Conservation (phyloP, 2,797 vertebrate species). For the Calcarius lapponicus region DNA sequence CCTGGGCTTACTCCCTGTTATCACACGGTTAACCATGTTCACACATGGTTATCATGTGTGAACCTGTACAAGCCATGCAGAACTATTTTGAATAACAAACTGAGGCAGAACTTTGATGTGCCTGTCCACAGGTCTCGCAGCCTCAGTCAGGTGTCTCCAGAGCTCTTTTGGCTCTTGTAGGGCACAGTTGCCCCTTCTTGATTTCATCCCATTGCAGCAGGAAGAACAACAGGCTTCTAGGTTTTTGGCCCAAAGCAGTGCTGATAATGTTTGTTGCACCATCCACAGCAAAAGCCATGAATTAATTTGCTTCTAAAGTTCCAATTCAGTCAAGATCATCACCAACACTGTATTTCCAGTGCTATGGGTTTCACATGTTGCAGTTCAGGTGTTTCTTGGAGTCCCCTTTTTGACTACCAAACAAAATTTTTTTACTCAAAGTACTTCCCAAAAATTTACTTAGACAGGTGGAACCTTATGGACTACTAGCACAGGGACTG, state of each 20-base stretch:
- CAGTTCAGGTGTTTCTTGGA: background rate
- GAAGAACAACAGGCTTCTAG: background rate
- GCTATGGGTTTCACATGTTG: background rate
- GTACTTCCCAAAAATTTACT: background rate
- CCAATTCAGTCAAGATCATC: background rate
- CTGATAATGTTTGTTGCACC: background rate
- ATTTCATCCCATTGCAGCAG: background rate
- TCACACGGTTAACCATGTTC: too few species aligned
- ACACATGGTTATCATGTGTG: background rate
- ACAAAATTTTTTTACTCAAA: background rate
- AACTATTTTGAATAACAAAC: background rate
- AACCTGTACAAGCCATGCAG: background rate
- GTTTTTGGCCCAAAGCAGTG: background rate
- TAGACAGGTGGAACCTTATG: background rate
- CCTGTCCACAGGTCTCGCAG: background rate
- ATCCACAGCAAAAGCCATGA: background rate
- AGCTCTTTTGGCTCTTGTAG: background rate
- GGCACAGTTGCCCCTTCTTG: background rate
- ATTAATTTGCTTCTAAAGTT: background rate
- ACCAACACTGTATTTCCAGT: background rate
- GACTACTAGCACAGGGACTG: background rate
- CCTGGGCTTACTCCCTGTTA: background rate
- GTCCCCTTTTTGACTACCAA: background rate
- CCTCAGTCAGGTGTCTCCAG: background rate
- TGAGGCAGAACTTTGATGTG: background rate